phyloP scores from a whole-genome alignment of 2,888 invertebrate species.

The Eurytoma californica region DNA sequence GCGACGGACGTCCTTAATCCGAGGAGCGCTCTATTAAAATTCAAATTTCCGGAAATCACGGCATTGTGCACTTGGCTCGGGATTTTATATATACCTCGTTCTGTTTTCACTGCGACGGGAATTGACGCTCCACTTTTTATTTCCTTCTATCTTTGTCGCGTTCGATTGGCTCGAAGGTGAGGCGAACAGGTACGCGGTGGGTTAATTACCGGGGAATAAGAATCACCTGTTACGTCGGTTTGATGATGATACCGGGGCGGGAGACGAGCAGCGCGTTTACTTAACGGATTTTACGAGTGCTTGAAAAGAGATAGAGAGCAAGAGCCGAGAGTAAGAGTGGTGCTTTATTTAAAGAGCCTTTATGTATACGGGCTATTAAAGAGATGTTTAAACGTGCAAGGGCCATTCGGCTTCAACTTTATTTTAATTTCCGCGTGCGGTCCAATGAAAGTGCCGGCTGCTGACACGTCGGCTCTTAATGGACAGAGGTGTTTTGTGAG shows the following conservation, averaged over 20 bases:
- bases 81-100: neutral
- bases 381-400: slow-evolving; percentile 30
- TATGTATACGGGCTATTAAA: slow-evolving; percentile 42
- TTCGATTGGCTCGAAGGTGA: too few species aligned
- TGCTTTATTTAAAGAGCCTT: slow-evolving; percentile 47
- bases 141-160: too few species aligned
- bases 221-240: slow-evolving; percentile 49
- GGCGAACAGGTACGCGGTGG: neutral
- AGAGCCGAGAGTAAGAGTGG: neutral
- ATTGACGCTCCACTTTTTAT: neutral
- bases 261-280: slow-evolving; percentile 26
- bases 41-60: slow-evolving; percentile 35
- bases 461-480: neutral
- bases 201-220: slow-evolving; percentile 19
- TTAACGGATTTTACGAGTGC: slow-evolving; percentile 43
- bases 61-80: slow-evolving; percentile 1
- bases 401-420: slow-evolving; percentile 29
- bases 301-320: neutral
- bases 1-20: slow-evolving; percentile 20
- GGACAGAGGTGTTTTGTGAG: neutral
- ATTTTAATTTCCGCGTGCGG: slow-evolving; percentile 33
- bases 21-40: slow-evolving; percentile 30
- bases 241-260: slow-evolving; percentile 27
- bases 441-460: neutral
- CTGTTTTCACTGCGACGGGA: too few species aligned